These are phyloP conservation scores for Burhinus bistriatus DNA, from an alignment of 2,113 vertebrate species.

Conservation along the genomic window DNA sequence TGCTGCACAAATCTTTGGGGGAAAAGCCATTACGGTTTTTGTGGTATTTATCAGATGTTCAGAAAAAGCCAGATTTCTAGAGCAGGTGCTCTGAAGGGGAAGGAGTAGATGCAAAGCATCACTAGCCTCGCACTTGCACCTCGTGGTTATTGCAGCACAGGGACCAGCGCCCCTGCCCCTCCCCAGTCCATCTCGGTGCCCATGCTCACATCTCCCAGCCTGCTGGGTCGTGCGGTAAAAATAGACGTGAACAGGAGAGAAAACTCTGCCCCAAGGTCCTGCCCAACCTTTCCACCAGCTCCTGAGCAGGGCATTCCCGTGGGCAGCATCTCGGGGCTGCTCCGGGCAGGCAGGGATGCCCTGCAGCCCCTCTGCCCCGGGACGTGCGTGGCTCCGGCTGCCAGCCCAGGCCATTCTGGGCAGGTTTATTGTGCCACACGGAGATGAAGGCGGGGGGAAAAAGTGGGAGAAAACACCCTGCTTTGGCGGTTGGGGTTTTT, in stretches of 20 bases:
- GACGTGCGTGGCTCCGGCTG: background rate
- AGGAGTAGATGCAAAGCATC: background rate
- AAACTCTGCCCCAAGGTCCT: background rate
- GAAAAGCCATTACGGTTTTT: background rate
- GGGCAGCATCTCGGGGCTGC: background rate
- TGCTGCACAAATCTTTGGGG: background rate
- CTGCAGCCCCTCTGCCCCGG: accelerated
- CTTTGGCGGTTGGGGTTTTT: accelerated
- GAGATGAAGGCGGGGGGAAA: background rate
- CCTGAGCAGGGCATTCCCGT: too few species aligned
- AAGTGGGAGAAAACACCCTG: background rate
- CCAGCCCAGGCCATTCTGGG: background rate
- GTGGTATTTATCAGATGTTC: background rate
- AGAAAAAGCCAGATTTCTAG: background rate
- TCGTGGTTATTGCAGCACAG: accelerated
- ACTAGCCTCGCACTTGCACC: background rate
- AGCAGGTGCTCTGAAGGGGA: background rate
- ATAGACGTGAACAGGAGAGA: accelerated
- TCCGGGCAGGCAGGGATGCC: background rate
- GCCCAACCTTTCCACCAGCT: background rate
- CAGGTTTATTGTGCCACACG: background rate
- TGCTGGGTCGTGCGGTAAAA: background rate
- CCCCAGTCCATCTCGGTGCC: background rate
- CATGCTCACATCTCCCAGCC: background rate
- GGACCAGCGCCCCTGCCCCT: too few species aligned